Base-by-base conservation (phyloP, 2,888 invertebrate species). In the Leptinotarsa juncta region DNA sequence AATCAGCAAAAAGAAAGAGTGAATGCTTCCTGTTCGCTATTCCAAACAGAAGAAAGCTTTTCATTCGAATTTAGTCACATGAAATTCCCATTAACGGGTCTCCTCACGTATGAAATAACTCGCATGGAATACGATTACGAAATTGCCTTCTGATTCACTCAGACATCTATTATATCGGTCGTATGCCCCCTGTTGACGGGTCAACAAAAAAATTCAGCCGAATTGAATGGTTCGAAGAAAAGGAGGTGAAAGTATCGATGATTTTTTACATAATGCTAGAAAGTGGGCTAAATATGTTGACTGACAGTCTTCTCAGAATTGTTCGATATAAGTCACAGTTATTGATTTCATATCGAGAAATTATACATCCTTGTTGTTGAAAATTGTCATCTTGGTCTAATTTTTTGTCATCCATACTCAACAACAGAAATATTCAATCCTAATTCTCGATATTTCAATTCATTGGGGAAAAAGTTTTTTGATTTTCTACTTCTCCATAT, bases 1-100 rank as follows among this genome's bases (percentile, higher is more conserved):
- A 62, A 62, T 62, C 62, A 18, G 32, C n/a, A 15, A 62, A 62
- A 62, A 62, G 62, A 62, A 62, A 62, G n/a, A 62, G 62, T 42
- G 62, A 62, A n/a, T 16, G 62, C 62, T 62, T 62, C 62, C 62
- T 26, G 62, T 62, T 62, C 42, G 62, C 62, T 32, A 32, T 62
- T 62, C 32, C 42, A 32, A 62, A 42, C 42, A 32, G 62, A 62
- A 62, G 62, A 62, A 62, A 62, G 62, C 62, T 62, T n/a, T 42
- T 42, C 42, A 18, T 12, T 32, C 7, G 32, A 62, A 62, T n/a
- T 5, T 18, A 57, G 57, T 57, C 62, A 62, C 32, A 32, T 5
- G 42, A 62, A 32, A 62, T 32, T 15, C 23, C 57, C 57, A 62
- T 62, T 62, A 62, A 32, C 16, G 7, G 26, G 26, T 62, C 62